phyloP scores from a whole-genome alignment of 2,797 vertebrate species.

The Pristis pectinata region DNA sequence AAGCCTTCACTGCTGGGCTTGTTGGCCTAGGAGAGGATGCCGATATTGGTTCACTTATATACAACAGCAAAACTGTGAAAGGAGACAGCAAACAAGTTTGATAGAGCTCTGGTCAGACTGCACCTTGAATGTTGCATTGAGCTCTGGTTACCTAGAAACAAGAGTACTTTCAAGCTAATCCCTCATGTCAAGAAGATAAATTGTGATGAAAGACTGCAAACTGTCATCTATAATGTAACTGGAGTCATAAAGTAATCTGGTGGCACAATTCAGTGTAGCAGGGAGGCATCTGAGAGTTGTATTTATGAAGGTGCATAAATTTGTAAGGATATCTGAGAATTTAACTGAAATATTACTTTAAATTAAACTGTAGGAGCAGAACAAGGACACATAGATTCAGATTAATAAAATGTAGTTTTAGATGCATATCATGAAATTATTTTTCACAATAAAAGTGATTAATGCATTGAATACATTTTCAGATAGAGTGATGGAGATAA shows the following conservation, averaged over 20 bases:
- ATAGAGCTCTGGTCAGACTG: not conserved
- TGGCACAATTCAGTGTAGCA: not conserved
- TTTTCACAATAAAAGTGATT: not conserved
- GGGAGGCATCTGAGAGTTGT: not conserved
- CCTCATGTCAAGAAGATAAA: not conserved
- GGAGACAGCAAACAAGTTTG: not conserved
- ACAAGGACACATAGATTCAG: not conserved
- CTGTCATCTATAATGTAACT: not conserved
- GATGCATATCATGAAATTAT: constrained; percentile 2
- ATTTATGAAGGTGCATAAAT: not conserved
- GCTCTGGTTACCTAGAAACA: not conserved
- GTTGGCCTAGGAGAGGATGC: too few species aligned
- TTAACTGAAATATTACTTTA: not conserved
- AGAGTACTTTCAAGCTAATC: not conserved
- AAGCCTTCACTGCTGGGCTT: too few species aligned
- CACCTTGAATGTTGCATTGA: not conserved
- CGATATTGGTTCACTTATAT: too few species aligned
- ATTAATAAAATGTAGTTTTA: not conserved
- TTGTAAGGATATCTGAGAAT: not conserved
- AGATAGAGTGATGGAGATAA: not conserved
- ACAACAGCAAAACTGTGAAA: too few species aligned
- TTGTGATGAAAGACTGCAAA: not conserved
- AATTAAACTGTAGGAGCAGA: not conserved
- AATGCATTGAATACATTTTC: not conserved
- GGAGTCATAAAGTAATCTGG: not conserved